Base-by-base conservation (phyloP, 2,888 invertebrate species). In the Caenorhabditis sp. region DNA sequence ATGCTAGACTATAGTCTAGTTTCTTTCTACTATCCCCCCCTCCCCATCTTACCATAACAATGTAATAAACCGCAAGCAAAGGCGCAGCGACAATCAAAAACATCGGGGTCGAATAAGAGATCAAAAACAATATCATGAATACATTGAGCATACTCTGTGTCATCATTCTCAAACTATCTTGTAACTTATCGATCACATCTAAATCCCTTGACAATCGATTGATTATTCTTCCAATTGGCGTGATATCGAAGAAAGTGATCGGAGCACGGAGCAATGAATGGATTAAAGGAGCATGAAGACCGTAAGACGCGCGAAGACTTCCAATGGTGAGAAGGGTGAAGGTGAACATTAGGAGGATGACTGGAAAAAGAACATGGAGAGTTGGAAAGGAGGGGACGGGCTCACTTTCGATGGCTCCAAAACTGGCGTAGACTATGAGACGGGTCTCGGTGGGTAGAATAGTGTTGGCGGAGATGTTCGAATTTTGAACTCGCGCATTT, bases 141-240 rank as follows among this genome's bases (percentile, higher is more conserved):
- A 66, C 78, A 31, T 80, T 76, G 8, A 78, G 56, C 23, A 67
- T 59, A 56, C 66, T 71, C 31, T 78, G 76, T 0, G 72, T 67
- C 52, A 78, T 65, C 67, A 76, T 76, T 49, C 84, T 71, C 25
- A 85, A 69, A 43, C 69, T 74, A 57, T 74, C 69, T 21, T 80
- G 73, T 25, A 85, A 62, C 36, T 76, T 67, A 58, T 85, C 85
- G 57, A 85, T 77, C 14, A 81, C 78, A 67, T 85, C 85, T 20
- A 85, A 70, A 54, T 85, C 85, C 53, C 74, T 54, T 0, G 77
- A 70, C 20, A 80, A 43, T 26, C 80, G 54, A 59, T 77, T 80
- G 66, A 89, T 76, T 23, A 89, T 83, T 31, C 88, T 80, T 14
- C 89, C 89, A 20, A 82, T 79, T 5, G 88, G 88, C 17, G 86